These are phyloP conservation scores for Gibbula magus DNA, from an alignment of 2,888 invertebrate species.

Conservation along the genomic window DNA sequence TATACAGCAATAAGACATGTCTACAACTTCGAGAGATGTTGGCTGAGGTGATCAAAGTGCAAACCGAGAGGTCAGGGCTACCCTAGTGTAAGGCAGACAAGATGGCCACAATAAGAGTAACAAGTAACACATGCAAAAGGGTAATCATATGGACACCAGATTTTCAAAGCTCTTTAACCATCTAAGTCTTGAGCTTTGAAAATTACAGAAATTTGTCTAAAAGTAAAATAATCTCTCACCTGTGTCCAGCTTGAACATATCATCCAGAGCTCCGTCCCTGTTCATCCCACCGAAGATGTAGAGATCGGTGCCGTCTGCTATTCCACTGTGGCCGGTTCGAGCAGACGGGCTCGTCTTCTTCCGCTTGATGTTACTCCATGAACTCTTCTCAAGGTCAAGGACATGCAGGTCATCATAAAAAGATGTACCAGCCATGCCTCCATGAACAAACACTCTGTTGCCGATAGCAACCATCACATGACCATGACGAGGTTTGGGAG, in stretches of 20 bases:
- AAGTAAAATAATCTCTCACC: constrained; percentile 48
- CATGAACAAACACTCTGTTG: constrained; percentile 70
- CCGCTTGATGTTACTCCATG: constrained; percentile 67
- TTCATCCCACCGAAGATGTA: constrained; percentile 74
- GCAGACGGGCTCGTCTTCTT: constrained; percentile 66
- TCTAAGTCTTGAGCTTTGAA: no score
- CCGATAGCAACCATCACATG: constrained; percentile 70
- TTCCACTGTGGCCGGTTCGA: constrained; percentile 72
- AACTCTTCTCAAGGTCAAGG: constrained; percentile 66
- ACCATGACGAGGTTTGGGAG: constrained; percentile 73
- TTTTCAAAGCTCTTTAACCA: no score
- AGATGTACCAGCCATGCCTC: constrained; percentile 72
- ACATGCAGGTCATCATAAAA: constrained; percentile 74
- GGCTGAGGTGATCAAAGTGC: no score
- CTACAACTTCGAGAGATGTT: not conserved
- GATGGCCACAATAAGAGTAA: no score
- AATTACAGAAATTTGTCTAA: no score
- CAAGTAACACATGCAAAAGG: no score
- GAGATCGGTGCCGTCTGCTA: constrained; percentile 58
- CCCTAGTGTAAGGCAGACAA: no score
- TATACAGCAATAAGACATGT: not conserved
- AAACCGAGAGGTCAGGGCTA: no score
- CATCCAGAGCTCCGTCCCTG: constrained; percentile 72
- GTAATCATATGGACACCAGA: no score
- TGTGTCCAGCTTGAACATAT: constrained; percentile 69